Evolutionary conservation across 2,113 vertebrate species (phyloP), one percentile per base, ranked within the genome.

Genomic region (Calidris pugnax): DNA sequence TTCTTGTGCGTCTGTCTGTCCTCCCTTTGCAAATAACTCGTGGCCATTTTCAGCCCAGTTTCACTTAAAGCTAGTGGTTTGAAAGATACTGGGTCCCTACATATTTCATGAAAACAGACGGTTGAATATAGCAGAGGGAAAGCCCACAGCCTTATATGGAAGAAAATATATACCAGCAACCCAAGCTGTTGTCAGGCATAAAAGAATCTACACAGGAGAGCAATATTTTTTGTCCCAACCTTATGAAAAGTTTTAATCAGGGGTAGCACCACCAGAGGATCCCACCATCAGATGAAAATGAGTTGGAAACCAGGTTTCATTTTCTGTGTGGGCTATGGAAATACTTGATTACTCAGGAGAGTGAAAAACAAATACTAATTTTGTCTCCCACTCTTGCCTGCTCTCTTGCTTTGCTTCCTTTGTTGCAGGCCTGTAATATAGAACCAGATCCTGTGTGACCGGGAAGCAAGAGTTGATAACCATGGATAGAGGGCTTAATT

Each of bases 351-450:
- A 93, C 76, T 77, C 48, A 62, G 30, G 33, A 76, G 55, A 90
- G 12, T 57, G 26, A 84, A 91, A 94, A 91, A 28, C 45, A 91
- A 94, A 91, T 51, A 62, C 19, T 75, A 9, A 69, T 96, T 95
- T 94, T 93, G 45, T 79, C 48, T 93, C 53, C 64, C 20, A 67
- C 50, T 89, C 69, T 89, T 91, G 57, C 66, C 53, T 82, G n/a
- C 76, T 90, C 37, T 66, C 67, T 81, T 83, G 63, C 63, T 95
- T 90, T 88, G 22, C 67, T 76, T 71, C 59, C 60, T 80, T 88
- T 90, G 80, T 80, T 90, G 68, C 88, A 88, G 74, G 63, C 71
- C 53, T 73, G 24, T 87, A 85, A 80, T 74, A 27, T 7, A 63
- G 72, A 95, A 88, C 32, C 23, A 63, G 68, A 71, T 89, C 57